Conservation (phyloP, 2,888 invertebrate species). For the Conistra vaccinii region DNA sequence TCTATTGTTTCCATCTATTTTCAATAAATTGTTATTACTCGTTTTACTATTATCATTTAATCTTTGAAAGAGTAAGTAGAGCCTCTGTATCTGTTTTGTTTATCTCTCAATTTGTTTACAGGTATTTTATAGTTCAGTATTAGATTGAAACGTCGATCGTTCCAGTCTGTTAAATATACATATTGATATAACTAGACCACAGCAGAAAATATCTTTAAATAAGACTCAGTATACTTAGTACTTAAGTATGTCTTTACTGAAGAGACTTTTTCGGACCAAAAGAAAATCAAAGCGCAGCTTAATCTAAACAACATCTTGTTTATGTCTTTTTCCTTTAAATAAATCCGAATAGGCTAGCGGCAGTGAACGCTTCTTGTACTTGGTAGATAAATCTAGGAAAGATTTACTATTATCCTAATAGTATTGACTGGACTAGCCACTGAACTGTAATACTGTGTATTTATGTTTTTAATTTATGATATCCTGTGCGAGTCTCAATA, state of each 20-base stretch:
- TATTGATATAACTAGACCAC: too few relatives aligned
- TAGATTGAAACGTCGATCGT: neutral
- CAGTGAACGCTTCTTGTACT: slow-evolving; percentile 27
- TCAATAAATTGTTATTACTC: too few relatives aligned
- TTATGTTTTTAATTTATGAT: too few relatives aligned
- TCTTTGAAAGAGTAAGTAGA: too few relatives aligned
- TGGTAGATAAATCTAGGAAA: slow-evolving; percentile 20
- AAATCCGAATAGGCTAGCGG: slow-evolving; percentile 23
- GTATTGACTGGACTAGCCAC: slow-evolving; percentile 30
- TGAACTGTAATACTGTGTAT: slow-evolving; percentile 33
- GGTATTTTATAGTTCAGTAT: neutral
- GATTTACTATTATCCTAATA: slow-evolving; percentile 33
- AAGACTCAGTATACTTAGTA: neutral
- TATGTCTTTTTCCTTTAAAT: neutral
- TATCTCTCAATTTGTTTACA: neutral
- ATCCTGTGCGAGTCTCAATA: too few relatives aligned
- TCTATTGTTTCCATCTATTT: too few relatives aligned
- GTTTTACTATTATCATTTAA: too few relatives aligned
- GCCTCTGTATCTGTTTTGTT: neutral
- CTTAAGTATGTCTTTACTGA: too few relatives aligned
- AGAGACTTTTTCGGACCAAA: neutral
- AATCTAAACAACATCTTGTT: neutral
- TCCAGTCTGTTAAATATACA: neutral
- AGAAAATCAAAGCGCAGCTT: neutral
- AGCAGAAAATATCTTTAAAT: neutral